A percentile compares a stretch with the other conserved stretches of the same genome.
These are phyloP conservation scores for Condylura cristata DNA, from an alignment of 2,113 vertebrate genomes.

Conservation along the genomic window DNA sequence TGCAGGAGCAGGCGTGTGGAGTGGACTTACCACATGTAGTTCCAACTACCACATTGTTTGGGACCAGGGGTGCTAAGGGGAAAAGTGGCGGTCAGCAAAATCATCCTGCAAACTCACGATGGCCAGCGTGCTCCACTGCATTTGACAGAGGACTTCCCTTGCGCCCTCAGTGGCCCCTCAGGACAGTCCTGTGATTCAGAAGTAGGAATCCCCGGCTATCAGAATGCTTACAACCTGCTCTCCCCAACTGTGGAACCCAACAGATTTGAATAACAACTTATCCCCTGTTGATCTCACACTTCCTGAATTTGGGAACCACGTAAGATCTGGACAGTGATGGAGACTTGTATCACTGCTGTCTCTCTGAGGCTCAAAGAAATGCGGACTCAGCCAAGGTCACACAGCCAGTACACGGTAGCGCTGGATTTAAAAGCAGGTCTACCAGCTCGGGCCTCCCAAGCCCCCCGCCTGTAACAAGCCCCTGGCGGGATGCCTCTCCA, in stretches of 20 bases:
- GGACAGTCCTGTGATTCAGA: neutral
- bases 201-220: neutral
- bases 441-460: neutral
- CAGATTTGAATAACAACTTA: neutral
- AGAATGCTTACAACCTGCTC: neutral
- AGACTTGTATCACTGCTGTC: neutral
- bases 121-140: neutral
- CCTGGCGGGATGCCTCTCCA: neutral
- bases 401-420: neutral
- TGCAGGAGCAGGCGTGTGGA: neutral
- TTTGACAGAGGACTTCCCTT: neutral
- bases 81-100: neutral
- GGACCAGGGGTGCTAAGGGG: neutral
- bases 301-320: neutral
- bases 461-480: neutral
- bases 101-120: neutral
- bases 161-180: neutral
- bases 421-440: neutral
- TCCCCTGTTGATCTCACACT: neutral
- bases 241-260: neutral
- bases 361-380: slow-evolving; percentile 12
- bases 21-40: neutral
- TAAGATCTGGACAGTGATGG: neutral
- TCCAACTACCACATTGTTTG: neutral
- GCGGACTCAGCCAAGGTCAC: neutral